Conservation (phyloP, 2,113 vertebrate species). For the Eidolon helvum region DNA sequence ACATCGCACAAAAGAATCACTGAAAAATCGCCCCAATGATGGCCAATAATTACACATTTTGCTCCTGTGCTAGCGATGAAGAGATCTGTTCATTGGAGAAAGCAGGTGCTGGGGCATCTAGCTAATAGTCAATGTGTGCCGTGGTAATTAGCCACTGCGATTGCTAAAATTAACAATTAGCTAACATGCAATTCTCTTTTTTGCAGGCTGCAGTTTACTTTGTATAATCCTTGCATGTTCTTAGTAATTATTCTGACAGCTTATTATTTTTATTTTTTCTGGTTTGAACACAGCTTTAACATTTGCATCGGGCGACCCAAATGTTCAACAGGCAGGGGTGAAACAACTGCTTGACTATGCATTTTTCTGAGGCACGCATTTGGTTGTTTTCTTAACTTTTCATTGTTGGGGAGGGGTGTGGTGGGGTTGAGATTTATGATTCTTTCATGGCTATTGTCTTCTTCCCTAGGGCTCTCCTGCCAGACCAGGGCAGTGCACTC, state of each 20-base stretch:
- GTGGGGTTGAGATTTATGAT: slow-evolving; percentile 12
- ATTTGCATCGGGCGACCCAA: slow-evolving; percentile 86
- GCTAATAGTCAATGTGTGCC: slow-evolving; percentile 99
- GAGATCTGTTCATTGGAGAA: slow-evolving; percentile 92
- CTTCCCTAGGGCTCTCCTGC: neutral
- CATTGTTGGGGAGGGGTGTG: slow-evolving; percentile 72
- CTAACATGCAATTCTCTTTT: slow-evolving; percentile 99
- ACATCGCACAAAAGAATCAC: slow-evolving; percentile 99
- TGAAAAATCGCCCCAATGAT: slow-evolving; percentile 99
- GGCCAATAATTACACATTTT: slow-evolving; percentile 99
- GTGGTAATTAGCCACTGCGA: slow-evolving; percentile 97
- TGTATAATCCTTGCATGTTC: slow-evolving; percentile 95
- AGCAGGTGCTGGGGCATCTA: slow-evolving; percentile 99
- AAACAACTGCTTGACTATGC: slow-evolving; percentile 86
- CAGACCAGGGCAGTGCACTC: neutral
- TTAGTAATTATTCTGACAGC: slow-evolving; percentile 92
- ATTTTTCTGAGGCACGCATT: slow-evolving; percentile 83
- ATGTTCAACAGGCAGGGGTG: slow-evolving; percentile 88
- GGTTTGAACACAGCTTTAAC: slow-evolving; percentile 89
- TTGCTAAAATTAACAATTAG: slow-evolving; percentile 99
- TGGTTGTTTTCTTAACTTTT: slow-evolving; percentile 84
- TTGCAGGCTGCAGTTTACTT: slow-evolving; percentile 93
- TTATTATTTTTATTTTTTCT: slow-evolving; percentile 93
- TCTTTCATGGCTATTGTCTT: slow-evolving; percentile 75
- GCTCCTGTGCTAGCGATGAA: slow-evolving; percentile 94